Percentiles rank a stretch among this genome's conserved stretches.
These are phyloP conservation scores for Axinella damicornis DNA, from an alignment of 37 sponge, comb jelly and placozoan species.

Conservation along the genomic window DNA sequence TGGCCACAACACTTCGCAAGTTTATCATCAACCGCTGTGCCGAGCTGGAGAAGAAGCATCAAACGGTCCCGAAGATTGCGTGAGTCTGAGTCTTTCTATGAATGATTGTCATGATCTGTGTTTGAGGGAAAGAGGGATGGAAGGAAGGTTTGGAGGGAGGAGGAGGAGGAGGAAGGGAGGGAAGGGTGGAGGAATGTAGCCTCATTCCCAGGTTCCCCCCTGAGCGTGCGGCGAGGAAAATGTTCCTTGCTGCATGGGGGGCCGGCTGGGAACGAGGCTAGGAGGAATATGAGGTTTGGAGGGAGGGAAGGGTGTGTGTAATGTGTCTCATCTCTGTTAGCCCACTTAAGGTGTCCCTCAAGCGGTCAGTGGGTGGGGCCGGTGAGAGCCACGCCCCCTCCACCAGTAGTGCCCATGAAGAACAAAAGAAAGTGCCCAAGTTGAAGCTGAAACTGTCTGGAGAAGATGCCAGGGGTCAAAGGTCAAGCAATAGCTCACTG, in stretches of 20 bases:
- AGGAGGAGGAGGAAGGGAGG: no score
- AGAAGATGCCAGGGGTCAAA: not conserved
- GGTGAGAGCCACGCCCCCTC: not conserved
- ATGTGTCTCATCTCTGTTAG: not conserved
- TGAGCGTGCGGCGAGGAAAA: no score
- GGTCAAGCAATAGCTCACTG: not conserved
- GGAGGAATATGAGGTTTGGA: no score
- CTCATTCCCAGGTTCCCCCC: no score
- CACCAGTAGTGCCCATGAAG: not conserved
- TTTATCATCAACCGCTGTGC: slow-evolving; percentile 47
- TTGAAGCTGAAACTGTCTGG: not conserved
- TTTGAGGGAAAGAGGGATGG: no score
- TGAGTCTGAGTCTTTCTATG: not conserved
- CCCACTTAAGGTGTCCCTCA: slow-evolving; percentile 3
- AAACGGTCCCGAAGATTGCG: slow-evolving; percentile 17
- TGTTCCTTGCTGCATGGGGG: no score
- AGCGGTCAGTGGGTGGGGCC: slow-evolving; percentile 7
- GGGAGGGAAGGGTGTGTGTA: no score
- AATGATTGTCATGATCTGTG: not conserved
- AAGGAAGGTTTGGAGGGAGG: no score
- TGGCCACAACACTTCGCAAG: slow-evolving; percentile 61
- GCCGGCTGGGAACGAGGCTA: no score
- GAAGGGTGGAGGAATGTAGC: no score
- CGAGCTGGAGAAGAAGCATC: slow-evolving; percentile 61
- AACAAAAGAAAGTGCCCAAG: slow-evolving; percentile 33